Evolutionary conservation across 2,113 vertebrate species (phyloP), one percentile per base, ranked within the genome.

Genomic region (Dolichallabes microphthalmus): DNA sequence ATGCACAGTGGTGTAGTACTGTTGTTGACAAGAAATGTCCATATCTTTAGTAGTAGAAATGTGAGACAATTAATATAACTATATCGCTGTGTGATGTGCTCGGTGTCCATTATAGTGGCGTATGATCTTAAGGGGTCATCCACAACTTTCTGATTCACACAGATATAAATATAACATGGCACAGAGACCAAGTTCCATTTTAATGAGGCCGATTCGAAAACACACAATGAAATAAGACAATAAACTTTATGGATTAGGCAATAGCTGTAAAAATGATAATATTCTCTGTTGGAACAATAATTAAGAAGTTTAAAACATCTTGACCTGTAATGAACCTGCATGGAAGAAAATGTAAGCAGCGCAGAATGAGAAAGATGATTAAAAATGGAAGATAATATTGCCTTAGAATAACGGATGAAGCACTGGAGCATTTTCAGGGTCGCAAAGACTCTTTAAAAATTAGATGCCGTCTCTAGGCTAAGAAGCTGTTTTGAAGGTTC

Each of bases 21-120:
- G 22, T 66, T 39, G n/a, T 82, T 85, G 61, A 60, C 39, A 81
- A 85, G 74, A 73, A 69, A 69, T 20, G 17, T 8, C 10, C 19
- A 25, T 73, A 10, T 45, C 32, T 71, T 45, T 71, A 69, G 17
- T 71, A 71, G 3, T 25, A 74, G 4, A 14, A 45, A 20, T 71
- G 39, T 73, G 39, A 50, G 69, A 50, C 3, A 45, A 57, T 57
- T 57, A 57, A 57, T 19, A 57, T 39, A 20, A 22, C 12, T 25
- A 10, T 73, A 45, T 39, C 8, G 2, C 39, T 13, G 68, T 71
- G 32, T 25, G 39, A 25, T 74, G 25, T 6, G 15, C 52, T 30
- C 19, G 5, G 14, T 76, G 50, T 27, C 25, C 50, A 53, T 27
- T 1, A 53, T 1, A 53, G 73, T 6, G 12, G 9, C 13, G 1